phyloP scores from a whole-genome alignment of 2,797 vertebrate genomes.

The Gymnodraco acuticeps region DNA sequence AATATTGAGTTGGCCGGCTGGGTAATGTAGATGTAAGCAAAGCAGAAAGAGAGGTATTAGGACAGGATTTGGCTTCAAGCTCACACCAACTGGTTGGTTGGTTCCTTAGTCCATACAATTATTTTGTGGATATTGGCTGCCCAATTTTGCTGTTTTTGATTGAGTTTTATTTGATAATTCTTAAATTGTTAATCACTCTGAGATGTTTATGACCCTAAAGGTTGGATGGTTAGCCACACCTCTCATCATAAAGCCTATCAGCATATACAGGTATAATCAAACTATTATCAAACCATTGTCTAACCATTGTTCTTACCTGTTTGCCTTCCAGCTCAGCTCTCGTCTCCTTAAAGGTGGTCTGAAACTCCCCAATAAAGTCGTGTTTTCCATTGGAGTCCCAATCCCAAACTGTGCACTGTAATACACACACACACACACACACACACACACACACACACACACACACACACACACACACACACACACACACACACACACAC shows the following conservation, averaged over 20 bases:
- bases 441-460: not conserved
- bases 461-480: conserved; percentile 43
- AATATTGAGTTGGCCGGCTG: no score
- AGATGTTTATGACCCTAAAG: not conserved
- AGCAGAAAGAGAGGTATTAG: no score
- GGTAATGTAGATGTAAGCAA: no score
- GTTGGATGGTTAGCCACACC: not conserved
- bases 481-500: conserved; percentile 40
- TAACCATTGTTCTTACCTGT: conserved; percentile 89
- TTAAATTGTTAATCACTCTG: not conserved
- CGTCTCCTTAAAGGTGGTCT: conserved; percentile 96
- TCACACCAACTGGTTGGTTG: no score
- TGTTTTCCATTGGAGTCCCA: conserved; percentile 99
- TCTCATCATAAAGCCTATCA: not conserved
- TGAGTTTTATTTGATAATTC: not conserved
- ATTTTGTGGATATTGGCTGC: no score
- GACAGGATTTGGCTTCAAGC: no score
- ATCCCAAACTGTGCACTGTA: conserved; percentile 97
- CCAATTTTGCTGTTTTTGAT: not conserved
- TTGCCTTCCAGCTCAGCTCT: conserved; percentile 94
- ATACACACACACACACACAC: conserved; percentile 33
- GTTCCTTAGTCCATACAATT: no score
- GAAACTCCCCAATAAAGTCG: conserved; percentile 98
- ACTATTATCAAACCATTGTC: not conserved
- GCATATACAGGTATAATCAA: conserved; percentile 1